A percentile compares a stretch with the other conserved stretches of the same genome.
These are phyloP conservation scores for Drosophila imparisetae DNA, from an alignment of 2,888 invertebrate genomes.

Conservation along the genomic window DNA sequence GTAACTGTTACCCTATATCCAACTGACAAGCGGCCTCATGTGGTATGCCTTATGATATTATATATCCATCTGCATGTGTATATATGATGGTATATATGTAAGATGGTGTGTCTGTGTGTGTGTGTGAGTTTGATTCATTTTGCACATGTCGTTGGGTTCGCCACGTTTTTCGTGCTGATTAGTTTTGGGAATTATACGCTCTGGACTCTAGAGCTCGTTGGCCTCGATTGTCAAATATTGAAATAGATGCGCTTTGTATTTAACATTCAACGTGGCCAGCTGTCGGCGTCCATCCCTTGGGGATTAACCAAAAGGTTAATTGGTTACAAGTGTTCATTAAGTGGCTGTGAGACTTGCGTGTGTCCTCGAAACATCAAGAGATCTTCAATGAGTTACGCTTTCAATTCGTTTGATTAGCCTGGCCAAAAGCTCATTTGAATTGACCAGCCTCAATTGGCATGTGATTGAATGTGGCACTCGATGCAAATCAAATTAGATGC, in stretches of 20 bases:
- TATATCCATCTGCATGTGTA: constrained; percentile 24
- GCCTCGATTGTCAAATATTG: constrained; percentile 41
- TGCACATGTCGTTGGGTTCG: constrained; percentile 42
- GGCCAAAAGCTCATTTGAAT: constrained; percentile 30
- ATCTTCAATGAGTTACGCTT: background rate
- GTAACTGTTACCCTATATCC: constrained; percentile 5
- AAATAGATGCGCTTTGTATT: constrained; percentile 32
- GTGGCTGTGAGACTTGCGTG: constrained; percentile 11
- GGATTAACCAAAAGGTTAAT: constrained; percentile 59
- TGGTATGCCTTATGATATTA: constrained; percentile 39
- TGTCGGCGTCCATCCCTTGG: constrained; percentile 15
- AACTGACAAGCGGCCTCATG: constrained; percentile 26
- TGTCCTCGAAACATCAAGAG: background rate
- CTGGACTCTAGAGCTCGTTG: constrained; percentile 46
- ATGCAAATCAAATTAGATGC: constrained; percentile 72
- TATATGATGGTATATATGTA: background rate
- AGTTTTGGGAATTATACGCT: constrained; percentile 70
- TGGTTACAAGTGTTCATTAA: constrained; percentile 50
- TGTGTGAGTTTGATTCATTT: constrained; percentile 50
- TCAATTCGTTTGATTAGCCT: constrained; percentile 3
- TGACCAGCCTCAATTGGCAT: constrained; percentile 29
- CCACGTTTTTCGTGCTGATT: constrained; percentile 64
- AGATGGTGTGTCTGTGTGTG: constrained; percentile 1
- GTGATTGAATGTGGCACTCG: constrained; percentile 35
- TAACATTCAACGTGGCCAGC: constrained; percentile 23